These are phyloP conservation scores for Bubo bubo DNA, from an alignment of 2,113 vertebrate species.

Conservation along the genomic window DNA sequence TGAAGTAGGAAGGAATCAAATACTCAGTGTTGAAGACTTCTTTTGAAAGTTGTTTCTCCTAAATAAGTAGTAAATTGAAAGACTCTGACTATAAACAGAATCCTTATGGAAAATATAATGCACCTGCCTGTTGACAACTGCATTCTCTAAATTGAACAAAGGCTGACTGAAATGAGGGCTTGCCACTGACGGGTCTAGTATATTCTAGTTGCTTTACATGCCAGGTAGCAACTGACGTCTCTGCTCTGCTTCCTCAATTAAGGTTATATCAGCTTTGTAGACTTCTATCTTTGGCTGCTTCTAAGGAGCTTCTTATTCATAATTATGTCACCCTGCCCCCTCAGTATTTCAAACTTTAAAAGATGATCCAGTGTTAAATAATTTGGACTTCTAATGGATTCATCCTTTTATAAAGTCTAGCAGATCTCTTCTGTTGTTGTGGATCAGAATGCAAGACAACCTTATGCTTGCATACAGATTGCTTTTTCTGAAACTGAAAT, in stretches of 20 bases:
- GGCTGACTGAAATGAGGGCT: conserved; percentile 1
- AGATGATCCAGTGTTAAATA: background rate
- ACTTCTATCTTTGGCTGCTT: background rate
- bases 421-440: background rate
- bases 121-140: background rate
- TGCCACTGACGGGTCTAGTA: background rate
- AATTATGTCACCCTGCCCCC: background rate
- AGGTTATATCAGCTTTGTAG: background rate
- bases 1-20: background rate
- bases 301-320: background rate
- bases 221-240: background rate
- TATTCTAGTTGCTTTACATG: background rate
- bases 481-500: background rate
- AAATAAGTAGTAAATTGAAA: background rate
- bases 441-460: background rate
- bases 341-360: background rate
- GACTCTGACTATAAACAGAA: background rate
- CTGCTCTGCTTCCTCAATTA: background rate
- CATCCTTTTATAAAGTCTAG: background rate
- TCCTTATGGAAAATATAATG: background rate
- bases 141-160: background rate
- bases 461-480: background rate
- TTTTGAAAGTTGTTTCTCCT: background rate
- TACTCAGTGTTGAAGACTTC: background rate
- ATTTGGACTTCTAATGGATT: background rate